Conservation (phyloP, 2,888 invertebrate species). For the Folsomia manolachei region DNA sequence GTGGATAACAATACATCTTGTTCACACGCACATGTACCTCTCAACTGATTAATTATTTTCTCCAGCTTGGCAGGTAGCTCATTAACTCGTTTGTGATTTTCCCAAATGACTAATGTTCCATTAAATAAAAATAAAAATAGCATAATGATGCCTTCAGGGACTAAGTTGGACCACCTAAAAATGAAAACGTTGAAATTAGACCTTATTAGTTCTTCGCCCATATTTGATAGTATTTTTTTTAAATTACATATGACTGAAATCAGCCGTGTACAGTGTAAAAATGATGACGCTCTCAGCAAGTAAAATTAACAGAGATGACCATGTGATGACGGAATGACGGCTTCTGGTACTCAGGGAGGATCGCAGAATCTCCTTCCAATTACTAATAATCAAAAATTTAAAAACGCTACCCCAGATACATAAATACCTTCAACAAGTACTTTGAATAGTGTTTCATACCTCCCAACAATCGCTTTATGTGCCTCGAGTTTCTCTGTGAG, state of each 20-base stretch:
- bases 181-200: too few relatives aligned
- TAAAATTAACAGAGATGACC: constrained; percentile 64
- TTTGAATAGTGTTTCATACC: constrained; percentile 29
- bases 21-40: constrained; percentile 55
- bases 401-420: too few relatives aligned
- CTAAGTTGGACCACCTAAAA: constrained; percentile 56
- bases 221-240: background rate
- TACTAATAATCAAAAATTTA: too few relatives aligned
- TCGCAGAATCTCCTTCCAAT: constrained; percentile 43
- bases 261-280: constrained; percentile 54
- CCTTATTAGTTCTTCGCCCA: too few relatives aligned
- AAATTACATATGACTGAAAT: constrained; percentile 50
- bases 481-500: constrained; percentile 36
- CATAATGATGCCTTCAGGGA: constrained; percentile 61
- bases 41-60: constrained; percentile 55
- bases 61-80: constrained; percentile 59
- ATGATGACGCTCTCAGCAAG: constrained; percentile 52
- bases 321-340: constrained; percentile 65
- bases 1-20: background rate
- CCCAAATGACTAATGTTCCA: constrained; percentile 62
- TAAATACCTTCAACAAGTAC: too few relatives aligned
- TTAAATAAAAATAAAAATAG: constrained; percentile 60
- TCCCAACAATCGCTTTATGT: constrained; percentile 36
- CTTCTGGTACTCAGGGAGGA: constrained; percentile 53
- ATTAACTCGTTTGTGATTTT: constrained; percentile 64